Conservation (phyloP, 2,797 vertebrate species). For the Lagocephalus sceleratus region DNA sequence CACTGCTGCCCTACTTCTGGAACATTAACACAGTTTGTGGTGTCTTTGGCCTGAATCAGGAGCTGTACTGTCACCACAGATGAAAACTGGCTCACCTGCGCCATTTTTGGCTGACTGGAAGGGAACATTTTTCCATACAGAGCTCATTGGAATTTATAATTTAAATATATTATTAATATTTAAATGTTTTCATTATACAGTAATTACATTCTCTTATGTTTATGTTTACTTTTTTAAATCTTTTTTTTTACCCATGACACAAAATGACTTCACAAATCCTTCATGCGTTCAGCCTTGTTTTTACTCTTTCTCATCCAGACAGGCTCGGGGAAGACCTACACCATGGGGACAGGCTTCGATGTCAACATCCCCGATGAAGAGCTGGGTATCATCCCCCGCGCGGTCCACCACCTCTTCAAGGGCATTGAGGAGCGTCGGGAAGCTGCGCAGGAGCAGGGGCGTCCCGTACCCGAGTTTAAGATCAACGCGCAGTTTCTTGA, state of each 20-base stretch:
- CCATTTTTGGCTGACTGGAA: background rate
- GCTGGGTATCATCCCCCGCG: slow-evolving; percentile 89
- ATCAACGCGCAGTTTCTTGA: slow-evolving; percentile 95
- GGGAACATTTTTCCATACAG: no score
- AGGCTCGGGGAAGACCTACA: slow-evolving; percentile 93
- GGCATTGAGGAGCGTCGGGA: slow-evolving; percentile 85
- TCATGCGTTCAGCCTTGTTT: no score
- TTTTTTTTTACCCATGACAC: background rate
- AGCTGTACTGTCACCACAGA: slow-evolving; percentile 1
- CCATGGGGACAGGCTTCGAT: slow-evolving; percentile 95
- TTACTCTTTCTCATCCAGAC: slow-evolving; percentile 70
- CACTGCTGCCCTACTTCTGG: slow-evolving; percentile 44
- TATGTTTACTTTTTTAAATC: no score
- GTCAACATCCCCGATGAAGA: slow-evolving; percentile 84
- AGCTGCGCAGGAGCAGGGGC: slow-evolving; percentile 81
- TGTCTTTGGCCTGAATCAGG: slow-evolving; percentile 32
- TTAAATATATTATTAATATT: no score
- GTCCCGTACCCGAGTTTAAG: slow-evolving; percentile 91
- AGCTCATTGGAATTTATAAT: no score
- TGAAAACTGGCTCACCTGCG: no score
- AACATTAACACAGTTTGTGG: background rate
- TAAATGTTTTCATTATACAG: no score
- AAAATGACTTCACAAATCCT: background rate
- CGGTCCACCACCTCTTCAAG: slow-evolving; percentile 86
- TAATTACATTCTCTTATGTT: no score